Percentiles rank a stretch among this genome's conserved stretches.
These are phyloP conservation scores for Scleropages formosus DNA, from an alignment of 2,797 vertebrate genomes.

Conservation along the genomic window DNA sequence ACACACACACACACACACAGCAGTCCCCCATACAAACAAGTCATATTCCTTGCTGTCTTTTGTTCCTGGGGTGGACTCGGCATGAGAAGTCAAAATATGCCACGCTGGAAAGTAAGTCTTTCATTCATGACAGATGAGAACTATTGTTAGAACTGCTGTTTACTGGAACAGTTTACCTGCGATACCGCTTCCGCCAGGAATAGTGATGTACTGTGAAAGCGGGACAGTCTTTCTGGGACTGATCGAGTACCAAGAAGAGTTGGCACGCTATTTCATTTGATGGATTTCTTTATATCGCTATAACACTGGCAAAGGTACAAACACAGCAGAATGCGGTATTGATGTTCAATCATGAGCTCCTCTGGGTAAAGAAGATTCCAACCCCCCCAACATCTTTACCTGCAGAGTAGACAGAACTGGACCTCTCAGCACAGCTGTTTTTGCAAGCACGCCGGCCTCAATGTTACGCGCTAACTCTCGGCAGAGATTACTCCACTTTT, in stretches of 20 bases:
- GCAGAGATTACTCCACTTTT: too few species aligned
- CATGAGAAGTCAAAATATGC: not conserved
- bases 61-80: not conserved
- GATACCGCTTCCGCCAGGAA: too few species aligned
- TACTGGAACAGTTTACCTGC: too few species aligned
- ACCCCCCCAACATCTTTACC: not conserved
- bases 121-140: not conserved
- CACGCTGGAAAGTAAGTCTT: not conserved
- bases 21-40: not conserved
- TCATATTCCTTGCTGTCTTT: not conserved
- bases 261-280: not conserved
- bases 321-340: not conserved
- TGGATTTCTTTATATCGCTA: not conserved
- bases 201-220: not conserved
- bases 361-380: not conserved
- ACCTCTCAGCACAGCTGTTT: not conserved
- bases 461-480: not conserved
- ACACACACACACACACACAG: not conserved
- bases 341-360: not conserved
- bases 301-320: not conserved
- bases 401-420: not conserved
- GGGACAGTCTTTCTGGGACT: not conserved
- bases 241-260: not conserved
- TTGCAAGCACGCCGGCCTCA: too few species aligned
- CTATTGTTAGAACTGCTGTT: too few species aligned